Percentiles rank a stretch among this genome's conserved stretches.
Evolutionary conservation across 2,888 invertebrate genomes (phyloP).

Genomic region (Ormyrus labotus): DNA sequence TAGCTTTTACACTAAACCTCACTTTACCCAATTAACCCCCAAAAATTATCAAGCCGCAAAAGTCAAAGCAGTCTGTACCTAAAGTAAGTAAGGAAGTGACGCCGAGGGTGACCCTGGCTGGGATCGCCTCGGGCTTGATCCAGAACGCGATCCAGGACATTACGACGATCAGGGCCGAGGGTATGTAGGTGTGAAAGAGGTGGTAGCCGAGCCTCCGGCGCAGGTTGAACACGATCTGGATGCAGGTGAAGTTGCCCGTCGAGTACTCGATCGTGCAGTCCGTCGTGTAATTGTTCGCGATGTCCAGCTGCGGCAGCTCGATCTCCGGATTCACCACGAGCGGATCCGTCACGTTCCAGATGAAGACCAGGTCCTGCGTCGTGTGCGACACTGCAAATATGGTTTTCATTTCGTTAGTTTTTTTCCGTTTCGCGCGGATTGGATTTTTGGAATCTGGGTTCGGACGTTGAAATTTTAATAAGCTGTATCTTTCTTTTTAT

Average conservation of each 20-base stretch:
- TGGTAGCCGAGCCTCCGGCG: slow-evolving; percentile 91
- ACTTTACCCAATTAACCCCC: too few species aligned
- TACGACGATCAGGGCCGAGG: slow-evolving; percentile 93
- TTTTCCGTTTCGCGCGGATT: background rate
- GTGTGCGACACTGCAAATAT: slow-evolving; percentile 86
- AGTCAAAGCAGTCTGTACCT: slow-evolving; percentile 76
- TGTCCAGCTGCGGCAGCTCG: slow-evolving; percentile 91
- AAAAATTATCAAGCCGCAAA: too few species aligned
- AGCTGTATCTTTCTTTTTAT: background rate
- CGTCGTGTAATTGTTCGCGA: slow-evolving; percentile 90
- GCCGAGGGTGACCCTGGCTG: slow-evolving; percentile 91
- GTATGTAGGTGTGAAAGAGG: slow-evolving; percentile 94
- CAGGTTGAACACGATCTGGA: slow-evolving; percentile 92
- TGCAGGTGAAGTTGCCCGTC: slow-evolving; percentile 93
- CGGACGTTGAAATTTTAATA: background rate
- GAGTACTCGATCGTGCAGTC: slow-evolving; percentile 92
- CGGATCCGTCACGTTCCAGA: slow-evolving; percentile 92
- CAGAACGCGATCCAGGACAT: slow-evolving; percentile 98
- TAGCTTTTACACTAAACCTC: too few species aligned
- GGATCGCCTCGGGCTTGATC: slow-evolving; percentile 95
- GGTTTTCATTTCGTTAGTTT: background rate
- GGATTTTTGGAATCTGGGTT: background rate
- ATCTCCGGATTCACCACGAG: slow-evolving; percentile 92
- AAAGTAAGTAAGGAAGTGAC: slow-evolving; percentile 91
- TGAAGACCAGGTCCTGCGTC: slow-evolving; percentile 91